These are phyloP conservation scores for Acanthaster planci DNA, from an alignment of 35 echinoderm and acorn worm genomes.

Conservation along the genomic window DNA sequence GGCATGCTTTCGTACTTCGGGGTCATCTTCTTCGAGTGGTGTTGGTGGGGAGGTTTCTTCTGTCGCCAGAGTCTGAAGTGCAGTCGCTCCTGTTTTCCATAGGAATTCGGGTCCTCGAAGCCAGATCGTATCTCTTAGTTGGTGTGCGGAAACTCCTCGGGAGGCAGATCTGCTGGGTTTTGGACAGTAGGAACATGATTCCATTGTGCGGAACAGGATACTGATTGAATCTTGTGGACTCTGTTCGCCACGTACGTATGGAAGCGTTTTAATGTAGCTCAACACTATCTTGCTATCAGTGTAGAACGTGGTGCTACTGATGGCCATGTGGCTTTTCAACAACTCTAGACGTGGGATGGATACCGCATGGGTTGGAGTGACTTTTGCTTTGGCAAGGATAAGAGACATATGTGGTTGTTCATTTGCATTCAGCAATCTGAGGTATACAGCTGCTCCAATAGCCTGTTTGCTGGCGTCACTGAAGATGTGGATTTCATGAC, in stretches of 20 bases:
- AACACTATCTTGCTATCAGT: constrained; percentile 58
- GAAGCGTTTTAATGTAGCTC: constrained; percentile 54
- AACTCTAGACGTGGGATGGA: constrained; percentile 37
- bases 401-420: constrained; percentile 26
- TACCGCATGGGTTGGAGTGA: background rate
- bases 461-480: constrained; percentile 47
- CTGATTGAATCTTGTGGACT: constrained; percentile 47
- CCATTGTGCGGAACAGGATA: constrained; percentile 47
- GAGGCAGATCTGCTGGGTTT: constrained; percentile 75
- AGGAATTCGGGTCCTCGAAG: constrained; percentile 54
- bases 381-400: constrained; percentile 33
- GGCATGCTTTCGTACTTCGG: constrained; percentile 46
- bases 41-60: too few species aligned
- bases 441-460: constrained; percentile 46
- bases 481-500: constrained; percentile 42
- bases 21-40: constrained; percentile 8
- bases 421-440: constrained; percentile 36
- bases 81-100: too few species aligned
- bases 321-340: too few species aligned
- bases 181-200: constrained; percentile 40
- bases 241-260: constrained; percentile 31
- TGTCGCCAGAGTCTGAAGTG: too few species aligned
- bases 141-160: constrained; percentile 39
- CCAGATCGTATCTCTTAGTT: constrained; percentile 30
- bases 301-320: too few species aligned